Conservation (phyloP, 2,797 vertebrate species). For the Mionectes olivaceus region DNA sequence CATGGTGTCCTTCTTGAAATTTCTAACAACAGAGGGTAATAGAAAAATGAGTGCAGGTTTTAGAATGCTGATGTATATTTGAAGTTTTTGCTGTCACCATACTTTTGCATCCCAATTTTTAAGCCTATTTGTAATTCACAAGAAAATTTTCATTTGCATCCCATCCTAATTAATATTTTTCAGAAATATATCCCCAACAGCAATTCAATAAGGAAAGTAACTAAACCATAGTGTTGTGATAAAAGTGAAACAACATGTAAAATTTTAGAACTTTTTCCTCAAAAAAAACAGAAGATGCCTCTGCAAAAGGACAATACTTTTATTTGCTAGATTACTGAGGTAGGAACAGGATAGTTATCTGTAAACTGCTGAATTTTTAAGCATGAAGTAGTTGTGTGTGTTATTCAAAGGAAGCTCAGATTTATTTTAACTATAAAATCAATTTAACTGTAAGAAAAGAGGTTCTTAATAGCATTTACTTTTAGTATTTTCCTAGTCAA, state of each 20-base stretch:
- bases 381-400: not conserved
- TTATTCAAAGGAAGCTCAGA: constrained; percentile 15
- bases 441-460: constrained; percentile 27
- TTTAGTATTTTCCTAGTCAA: not conserved
- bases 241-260: not conserved
- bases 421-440: constrained; percentile 49
- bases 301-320: not conserved
- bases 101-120: not conserved
- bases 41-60: not conserved
- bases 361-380: not conserved
- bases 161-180: not conserved
- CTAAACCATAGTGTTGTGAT: not conserved
- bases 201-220: not conserved
- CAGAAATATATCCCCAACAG: not conserved
- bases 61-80: not conserved
- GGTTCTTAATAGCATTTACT: not conserved
- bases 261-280: not conserved
- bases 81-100: not conserved
- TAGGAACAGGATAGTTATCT: not conserved
- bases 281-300: not conserved
- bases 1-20: not conserved
- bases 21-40: not conserved
- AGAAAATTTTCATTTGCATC: not conserved
- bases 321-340: not conserved
- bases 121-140: not conserved